Base-by-base conservation (phyloP, 2,797 vertebrate genomes). In the Gallinago stenura region DNA sequence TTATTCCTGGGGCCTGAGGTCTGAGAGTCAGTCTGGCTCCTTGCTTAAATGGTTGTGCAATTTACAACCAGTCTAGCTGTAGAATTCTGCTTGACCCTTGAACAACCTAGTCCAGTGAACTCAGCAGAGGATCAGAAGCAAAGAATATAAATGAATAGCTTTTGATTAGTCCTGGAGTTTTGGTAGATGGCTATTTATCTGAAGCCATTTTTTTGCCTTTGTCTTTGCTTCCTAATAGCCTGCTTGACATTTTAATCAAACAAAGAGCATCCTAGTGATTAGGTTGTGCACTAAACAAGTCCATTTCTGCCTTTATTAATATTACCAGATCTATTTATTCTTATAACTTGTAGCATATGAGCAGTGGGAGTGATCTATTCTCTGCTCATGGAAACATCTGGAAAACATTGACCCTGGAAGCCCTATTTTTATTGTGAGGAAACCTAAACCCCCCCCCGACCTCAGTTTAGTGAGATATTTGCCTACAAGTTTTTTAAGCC, bases 201-300 rank as follows among this genome's bases (percentile, higher is more conserved):
- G 0, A 0, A 89, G 39, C 4, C 10, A 30, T 76, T 66, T 79
- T 30, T 77, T 73, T 90, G 33, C 37, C 45, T 93, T 83, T 91
- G 57, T 76, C 50, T 87, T 77, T 89, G 18, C 30, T 90, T 89
- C 58, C 58, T 93, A 93, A 89, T 70, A 89, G 53, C 7, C 56
- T 93, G 87, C 71, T 71, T 93, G 75, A 95, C 90, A 93, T 94
- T 94, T 95, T 95, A 95, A 93, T 91, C 90, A 95, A 93, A 95
- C n/a, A 83, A 91, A 92, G 70, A 90, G 35, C 37, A 78, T 90
- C 77, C 30, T 78, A 72, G 70, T 66, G 58, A 90, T 89, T 83
- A 93, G 70, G 9, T 15, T 81, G 62, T 81, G 54, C 60, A 62
- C 65, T 51, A 88, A 94, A 82, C 15, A 71, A 45, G 45, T 77